Evolutionary conservation across 1,140 invertebrate species (phyloP).

Genomic region (Camponotus vicinus): DNA sequence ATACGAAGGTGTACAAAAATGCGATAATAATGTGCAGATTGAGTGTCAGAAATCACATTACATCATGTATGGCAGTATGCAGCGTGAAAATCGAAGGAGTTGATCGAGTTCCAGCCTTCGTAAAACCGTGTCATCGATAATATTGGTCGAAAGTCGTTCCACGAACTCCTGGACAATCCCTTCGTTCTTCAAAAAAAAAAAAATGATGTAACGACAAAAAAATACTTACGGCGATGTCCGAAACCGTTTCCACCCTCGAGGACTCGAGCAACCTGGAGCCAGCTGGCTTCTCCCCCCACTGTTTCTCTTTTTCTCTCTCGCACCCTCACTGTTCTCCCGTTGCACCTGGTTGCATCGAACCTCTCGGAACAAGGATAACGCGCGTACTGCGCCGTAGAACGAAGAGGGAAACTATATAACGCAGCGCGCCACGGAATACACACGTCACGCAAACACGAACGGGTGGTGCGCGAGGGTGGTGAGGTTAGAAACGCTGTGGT

Average conservation of each 20-base stretch:
- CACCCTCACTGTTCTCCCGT: slow-evolving; percentile 43
- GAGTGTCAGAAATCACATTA: background rate
- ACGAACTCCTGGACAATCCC: background rate
- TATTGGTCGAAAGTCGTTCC: background rate
- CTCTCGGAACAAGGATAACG: slow-evolving; percentile 54
- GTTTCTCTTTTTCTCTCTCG: slow-evolving; percentile 7
- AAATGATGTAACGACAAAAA: slow-evolving; percentile 19
- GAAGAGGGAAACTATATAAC: slow-evolving; percentile 56
- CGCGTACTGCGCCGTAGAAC: slow-evolving; percentile 52
- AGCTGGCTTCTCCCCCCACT: slow-evolving; percentile 51
- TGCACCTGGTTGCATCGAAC: slow-evolving; percentile 55
- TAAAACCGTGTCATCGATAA: slow-evolving; percentile 23
- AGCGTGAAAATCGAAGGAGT: slow-evolving; percentile 39
- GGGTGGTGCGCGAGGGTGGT: slow-evolving; percentile 64
- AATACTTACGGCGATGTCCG: slow-evolving; percentile 40
- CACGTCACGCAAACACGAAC: slow-evolving; percentile 60
- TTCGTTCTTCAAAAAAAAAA: background rate
- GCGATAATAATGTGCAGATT: background rate
- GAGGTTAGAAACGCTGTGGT: slow-evolving; percentile 71
- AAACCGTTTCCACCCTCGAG: slow-evolving; percentile 57
- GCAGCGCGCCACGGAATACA: slow-evolving; percentile 68
- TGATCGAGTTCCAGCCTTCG: slow-evolving; percentile 9
- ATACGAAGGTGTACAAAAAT: background rate
- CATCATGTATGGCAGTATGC: background rate
- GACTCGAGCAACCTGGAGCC: slow-evolving; percentile 54